Evolutionary conservation across 30 jellyfish, hydroid and myxozoan genomes (phyloP), one percentile per base, ranked within the genome.

Genomic region (Cassiopea xamachana): DNA sequence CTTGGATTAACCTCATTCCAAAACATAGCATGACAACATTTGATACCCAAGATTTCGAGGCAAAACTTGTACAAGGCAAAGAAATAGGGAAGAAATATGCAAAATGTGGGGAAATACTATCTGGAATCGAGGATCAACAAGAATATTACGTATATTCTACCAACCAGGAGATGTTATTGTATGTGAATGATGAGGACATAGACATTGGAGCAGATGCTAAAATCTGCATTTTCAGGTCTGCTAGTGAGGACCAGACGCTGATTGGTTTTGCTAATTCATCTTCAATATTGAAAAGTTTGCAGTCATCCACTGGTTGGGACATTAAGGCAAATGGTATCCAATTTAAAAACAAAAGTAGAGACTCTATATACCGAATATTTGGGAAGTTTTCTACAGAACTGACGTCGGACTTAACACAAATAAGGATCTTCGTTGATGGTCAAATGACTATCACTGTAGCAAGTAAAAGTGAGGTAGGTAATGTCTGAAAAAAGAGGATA

Each of bases 171-270:
- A 77, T 88, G 83, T 49, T 68, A 13, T 15, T 88, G 58, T 72
- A 55, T 73, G 46, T 88, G 55, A 88, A 69, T 0, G 95, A 88
- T 59, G 95, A 88, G 14, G 95, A 88, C 47, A 18, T 88, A 2
- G 86, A 62, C 44, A 14, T 88, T 15, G 79, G 74, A 13, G 0
- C 86, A 1, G 87, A 76, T 60, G 75, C 39, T 5, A 84, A 77
- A 48, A 76, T 79, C 48, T 88, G 95, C 81, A 70, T 88, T 3
- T 78, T 88, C 15, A 44, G 79, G 46, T 88, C 95, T 7, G 69
- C 79, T 48, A 62, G 77, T 5, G 43, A 45, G 7, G 79, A 79
- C 19, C 86, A 88, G 76, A 79, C 90, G 1, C 18, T 79, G 2
- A 69, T 88, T 44, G 91, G 90, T 1, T 88, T 88, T 73, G 81